phyloP scores from a whole-genome alignment of 2,888 invertebrate genomes.

The Linnaemya vulpina region DNA sequence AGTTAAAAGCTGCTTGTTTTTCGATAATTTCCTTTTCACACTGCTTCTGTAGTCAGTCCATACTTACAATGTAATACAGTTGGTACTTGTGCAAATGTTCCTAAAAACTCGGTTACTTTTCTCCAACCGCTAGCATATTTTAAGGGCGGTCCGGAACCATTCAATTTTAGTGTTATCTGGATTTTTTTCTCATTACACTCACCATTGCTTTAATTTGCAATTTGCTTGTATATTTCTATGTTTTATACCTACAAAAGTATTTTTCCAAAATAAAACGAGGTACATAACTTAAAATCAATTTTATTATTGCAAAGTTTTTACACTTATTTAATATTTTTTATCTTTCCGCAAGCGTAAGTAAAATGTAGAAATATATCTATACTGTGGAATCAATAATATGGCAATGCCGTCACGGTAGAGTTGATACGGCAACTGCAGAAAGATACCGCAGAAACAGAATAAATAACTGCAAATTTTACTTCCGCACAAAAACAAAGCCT shows the following conservation, averaged over 20 bases:
- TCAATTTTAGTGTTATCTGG: background rate
- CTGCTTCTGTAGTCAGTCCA: too few species aligned
- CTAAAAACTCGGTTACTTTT: background rate
- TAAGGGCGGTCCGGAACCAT: conserved; percentile 1
- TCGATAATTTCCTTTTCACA: too few species aligned
- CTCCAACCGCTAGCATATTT: conserved; percentile 12
- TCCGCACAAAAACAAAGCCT: too few species aligned
- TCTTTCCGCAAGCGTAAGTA: background rate
- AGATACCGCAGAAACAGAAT: background rate
- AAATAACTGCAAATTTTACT: too few species aligned
- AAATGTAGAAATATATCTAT: background rate
- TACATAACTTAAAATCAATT: too few species aligned
- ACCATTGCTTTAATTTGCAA: background rate
- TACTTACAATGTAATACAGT: too few species aligned
- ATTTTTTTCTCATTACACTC: conserved; percentile 3
- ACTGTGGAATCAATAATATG: too few species aligned
- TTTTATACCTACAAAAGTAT: conserved; percentile 8
- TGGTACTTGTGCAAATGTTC: too few species aligned
- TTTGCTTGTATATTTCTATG: background rate
- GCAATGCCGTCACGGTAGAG: too few species aligned
- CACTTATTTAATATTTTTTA: conserved; percentile 3
- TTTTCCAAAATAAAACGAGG: background rate
- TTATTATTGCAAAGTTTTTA: too few species aligned
- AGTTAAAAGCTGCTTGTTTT: too few species aligned
- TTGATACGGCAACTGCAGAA: background rate